phyloP scores from a whole-genome alignment of 2,113 vertebrate genomes.

The Pachypanchax playfairii region DNA sequence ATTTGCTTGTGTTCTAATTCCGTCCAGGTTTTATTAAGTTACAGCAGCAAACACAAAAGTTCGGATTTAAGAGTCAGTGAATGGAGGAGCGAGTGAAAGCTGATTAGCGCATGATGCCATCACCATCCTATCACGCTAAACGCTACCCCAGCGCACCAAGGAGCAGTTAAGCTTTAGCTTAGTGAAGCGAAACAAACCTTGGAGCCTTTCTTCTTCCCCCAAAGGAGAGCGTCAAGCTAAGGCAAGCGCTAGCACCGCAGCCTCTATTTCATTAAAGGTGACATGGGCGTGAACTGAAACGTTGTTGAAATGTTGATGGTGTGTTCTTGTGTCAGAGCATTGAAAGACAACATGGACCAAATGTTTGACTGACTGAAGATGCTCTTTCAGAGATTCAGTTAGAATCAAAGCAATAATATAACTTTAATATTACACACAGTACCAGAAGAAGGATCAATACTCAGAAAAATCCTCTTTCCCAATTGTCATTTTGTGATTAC shows the following conservation, averaged over 20 bases:
- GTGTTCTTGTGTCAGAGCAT: conserved; percentile 35
- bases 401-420: not conserved
- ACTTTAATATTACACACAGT: conserved; percentile 1
- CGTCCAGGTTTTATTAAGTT: conserved; percentile 24
- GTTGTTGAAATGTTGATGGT: conserved; percentile 52
- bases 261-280: conserved; percentile 41
- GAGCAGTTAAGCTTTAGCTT: conserved; percentile 60
- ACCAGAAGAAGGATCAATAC: too few species aligned
- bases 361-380: conserved; percentile 46
- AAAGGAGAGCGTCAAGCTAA: conserved; percentile 41
- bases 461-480: too few species aligned
- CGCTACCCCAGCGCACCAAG: conserved; percentile 19
- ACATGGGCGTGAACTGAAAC: conserved; percentile 36
- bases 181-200: conserved; percentile 54
- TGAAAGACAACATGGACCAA: conserved; percentile 44
- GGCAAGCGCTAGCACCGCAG: conserved; percentile 33
- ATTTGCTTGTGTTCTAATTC: conserved; percentile 16
- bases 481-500: too few species aligned
- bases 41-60: conserved; percentile 26
- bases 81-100: conserved; percentile 28
- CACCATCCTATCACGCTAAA: conserved; percentile 35
- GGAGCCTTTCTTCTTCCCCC: conserved; percentile 31
- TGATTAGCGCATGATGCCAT: conserved; percentile 47
- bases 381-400: conserved; percentile 11
- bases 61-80: conserved; percentile 38